Percentiles rank a stretch among this genome's conserved stretches.
phyloP scores from a whole-genome alignment of 2,888 invertebrate species.

The Axea sp. region DNA sequence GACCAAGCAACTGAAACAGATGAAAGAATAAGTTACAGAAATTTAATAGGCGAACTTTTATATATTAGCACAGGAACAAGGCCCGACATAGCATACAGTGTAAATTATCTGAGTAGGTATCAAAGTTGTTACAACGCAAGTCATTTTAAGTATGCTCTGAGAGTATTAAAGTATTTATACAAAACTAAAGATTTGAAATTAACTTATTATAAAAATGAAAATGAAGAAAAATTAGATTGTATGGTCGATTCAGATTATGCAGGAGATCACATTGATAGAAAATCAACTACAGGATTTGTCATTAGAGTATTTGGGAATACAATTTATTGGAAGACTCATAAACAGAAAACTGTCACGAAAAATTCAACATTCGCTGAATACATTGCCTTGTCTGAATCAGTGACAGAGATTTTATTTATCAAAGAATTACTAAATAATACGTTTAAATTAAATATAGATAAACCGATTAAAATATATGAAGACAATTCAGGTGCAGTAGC shows the following conservation, averaged over 20 bases:
- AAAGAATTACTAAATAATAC: no score
- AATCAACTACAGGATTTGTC: no score
- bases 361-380: no score
- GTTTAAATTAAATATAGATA: no score
- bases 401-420: no score
- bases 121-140: constrained; percentile 43
- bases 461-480: no score
- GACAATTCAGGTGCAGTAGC: no score
- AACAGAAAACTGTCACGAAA: no score
- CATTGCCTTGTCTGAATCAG: no score
- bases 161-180: constrained; percentile 39
- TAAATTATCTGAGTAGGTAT: constrained; percentile 49
- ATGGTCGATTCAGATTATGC: constrained; percentile 57
- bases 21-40: constrained; percentile 33
- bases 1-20: constrained; percentile 10
- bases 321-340: no score
- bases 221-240: constrained; percentile 27
- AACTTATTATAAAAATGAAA: not conserved
- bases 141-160: constrained; percentile 41
- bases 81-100: constrained; percentile 33
- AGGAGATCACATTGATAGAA: constrained; percentile 55
- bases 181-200: constrained; percentile 43
- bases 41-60: constrained; percentile 43
- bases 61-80: constrained; percentile 43
- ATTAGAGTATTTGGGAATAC: no score